Evolutionary conservation across 2,888 invertebrate genomes (phyloP).

Genomic region (Chrysotoxum bicinctum): DNA sequence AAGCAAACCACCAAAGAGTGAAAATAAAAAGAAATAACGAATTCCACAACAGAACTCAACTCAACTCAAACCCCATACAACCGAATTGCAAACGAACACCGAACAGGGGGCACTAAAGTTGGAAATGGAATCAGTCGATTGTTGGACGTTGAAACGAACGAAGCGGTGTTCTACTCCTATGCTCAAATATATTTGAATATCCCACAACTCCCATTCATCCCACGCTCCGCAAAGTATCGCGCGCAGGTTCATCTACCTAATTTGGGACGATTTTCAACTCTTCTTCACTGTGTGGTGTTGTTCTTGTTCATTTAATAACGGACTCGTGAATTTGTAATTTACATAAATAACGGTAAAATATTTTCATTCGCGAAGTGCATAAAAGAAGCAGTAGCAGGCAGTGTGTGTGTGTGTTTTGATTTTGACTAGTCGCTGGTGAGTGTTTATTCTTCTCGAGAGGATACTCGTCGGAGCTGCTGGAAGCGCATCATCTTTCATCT

Average conservation of each 20-base stretch:
- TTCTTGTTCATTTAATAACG: conserved; percentile 34
- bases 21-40: conserved; percentile 1
- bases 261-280: conserved; percentile 21
- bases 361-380: conserved; percentile 55
- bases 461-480: conserved; percentile 17
- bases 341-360: conserved; percentile 66
- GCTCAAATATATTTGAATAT: conserved; percentile 1
- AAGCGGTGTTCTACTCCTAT: conserved; percentile 25
- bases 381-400: conserved; percentile 5
- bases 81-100: conserved; percentile 3
- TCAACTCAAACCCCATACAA: conserved; percentile 52
- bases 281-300: conserved; percentile 4
- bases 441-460: conserved; percentile 30
- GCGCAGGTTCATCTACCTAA: conserved; percentile 43
- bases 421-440: neutral
- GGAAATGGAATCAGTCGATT: conserved; percentile 48
- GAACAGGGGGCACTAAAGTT: conserved; percentile 9
- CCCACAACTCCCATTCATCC: conserved; percentile 21
- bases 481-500: conserved; percentile 22
- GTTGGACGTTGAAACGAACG: conserved; percentile 43
- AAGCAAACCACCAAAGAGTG: neutral
- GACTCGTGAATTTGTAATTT: conserved; percentile 59
- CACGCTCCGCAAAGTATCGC: conserved; percentile 35
- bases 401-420: conserved; percentile 24
- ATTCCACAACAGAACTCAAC: neutral